A percentile compares a stretch with the other conserved stretches of the same genome.
These are phyloP conservation scores for Leptinotarsa juncta DNA, from an alignment of 2,888 invertebrate species.

Conservation along the genomic window DNA sequence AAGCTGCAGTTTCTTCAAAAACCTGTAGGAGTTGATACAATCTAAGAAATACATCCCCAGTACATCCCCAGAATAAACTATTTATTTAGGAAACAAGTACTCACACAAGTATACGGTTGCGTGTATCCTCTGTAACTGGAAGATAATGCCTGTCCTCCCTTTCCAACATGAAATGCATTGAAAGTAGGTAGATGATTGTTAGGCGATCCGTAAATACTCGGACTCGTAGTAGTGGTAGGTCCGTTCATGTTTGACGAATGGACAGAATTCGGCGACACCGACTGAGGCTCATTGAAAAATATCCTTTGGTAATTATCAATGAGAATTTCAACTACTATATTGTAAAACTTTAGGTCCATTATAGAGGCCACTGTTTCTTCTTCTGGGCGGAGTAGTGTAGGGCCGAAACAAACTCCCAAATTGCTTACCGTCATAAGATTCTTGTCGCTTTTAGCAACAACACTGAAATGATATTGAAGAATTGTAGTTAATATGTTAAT, in stretches of 20 bases:
- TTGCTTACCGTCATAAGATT: constrained; percentile 98
- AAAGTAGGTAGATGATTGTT: constrained; percentile 51
- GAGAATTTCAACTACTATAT: constrained; percentile 96
- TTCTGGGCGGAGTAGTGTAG: constrained; percentile 92
- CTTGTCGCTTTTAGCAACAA: constrained; percentile 83
- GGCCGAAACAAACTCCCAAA: constrained; percentile 98
- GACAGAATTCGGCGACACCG: constrained; percentile 33
- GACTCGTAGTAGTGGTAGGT: constrained; percentile 31
- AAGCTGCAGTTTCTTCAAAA: too few species aligned
- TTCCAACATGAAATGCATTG: constrained; percentile 42
- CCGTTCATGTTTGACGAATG: constrained; percentile 34
- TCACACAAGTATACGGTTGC: constrained; percentile 56
- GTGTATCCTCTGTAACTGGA: constrained; percentile 49
- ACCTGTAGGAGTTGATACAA: too few species aligned
- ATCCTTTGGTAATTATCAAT: constrained; percentile 88
- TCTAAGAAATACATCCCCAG: background rate
- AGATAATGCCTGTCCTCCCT: constrained; percentile 45
- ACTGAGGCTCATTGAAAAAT: constrained; percentile 69
- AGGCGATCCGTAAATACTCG: constrained; percentile 43
- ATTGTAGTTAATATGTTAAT: background rate
- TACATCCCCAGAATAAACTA: too few species aligned
- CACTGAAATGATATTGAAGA: constrained; percentile 68
- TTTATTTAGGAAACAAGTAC: constrained; percentile 34
- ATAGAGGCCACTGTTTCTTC: constrained; percentile 98
- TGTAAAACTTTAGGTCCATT: constrained; percentile 99